Conservation (phyloP, 2,113 vertebrate genomes). For the Neogale vison region DNA sequence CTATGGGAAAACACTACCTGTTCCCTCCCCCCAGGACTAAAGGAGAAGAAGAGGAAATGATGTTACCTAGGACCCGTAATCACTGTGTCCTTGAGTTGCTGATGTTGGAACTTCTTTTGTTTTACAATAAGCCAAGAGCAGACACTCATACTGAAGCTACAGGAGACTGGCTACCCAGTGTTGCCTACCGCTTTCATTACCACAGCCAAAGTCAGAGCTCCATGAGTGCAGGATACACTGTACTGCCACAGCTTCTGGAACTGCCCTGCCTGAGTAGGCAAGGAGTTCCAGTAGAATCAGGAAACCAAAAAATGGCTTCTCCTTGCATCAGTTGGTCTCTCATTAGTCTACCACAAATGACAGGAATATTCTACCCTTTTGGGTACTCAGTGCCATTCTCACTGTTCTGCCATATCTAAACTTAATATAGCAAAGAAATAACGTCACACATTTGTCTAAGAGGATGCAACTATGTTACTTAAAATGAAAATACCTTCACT, state of each 20-base stretch:
- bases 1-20: background rate
- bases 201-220: background rate
- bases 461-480: background rate
- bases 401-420: background rate
- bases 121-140: background rate
- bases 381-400: background rate
- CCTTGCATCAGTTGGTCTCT: background rate
- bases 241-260: background rate
- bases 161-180: background rate
- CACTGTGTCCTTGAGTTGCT: background rate
- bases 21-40: background rate
- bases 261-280: background rate
- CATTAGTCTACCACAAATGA: background rate
- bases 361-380: background rate
- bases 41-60: background rate
- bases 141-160: background rate
- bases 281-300: background rate
- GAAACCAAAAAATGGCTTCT: background rate
- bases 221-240: background rate
- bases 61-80: background rate
- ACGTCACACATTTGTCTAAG: background rate
- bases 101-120: background rate
- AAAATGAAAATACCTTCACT: background rate
- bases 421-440: background rate
- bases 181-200: background rate